Conservation (phyloP, 2,113 vertebrate genomes). For the Ciconia stormi region DNA sequence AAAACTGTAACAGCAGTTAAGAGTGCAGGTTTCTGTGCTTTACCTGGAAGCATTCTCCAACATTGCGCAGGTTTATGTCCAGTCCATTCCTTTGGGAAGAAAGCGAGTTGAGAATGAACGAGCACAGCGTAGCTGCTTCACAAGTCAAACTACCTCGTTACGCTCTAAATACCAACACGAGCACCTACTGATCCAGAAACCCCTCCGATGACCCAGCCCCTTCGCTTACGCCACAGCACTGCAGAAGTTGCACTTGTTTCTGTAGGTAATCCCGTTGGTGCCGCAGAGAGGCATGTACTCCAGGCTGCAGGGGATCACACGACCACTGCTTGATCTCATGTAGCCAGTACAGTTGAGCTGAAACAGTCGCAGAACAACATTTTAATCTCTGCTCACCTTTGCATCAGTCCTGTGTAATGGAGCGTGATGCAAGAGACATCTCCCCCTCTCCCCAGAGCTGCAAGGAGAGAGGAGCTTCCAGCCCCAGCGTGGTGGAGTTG, state of each 20-base stretch:
- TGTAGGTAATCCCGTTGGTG: conserved; percentile 66
- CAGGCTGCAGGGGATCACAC: fast-evolving
- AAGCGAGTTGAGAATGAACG: neutral
- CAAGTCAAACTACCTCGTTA: neutral
- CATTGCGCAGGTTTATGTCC: neutral
- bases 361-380: neutral
- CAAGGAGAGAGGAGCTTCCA: neutral
- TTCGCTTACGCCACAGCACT: conserved; percentile 59
- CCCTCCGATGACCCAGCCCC: neutral
- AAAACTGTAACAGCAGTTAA: neutral
- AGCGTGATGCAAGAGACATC: neutral
- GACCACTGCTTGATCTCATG: neutral
- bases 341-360: neutral
- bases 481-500: neutral
- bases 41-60: conserved; percentile 14
- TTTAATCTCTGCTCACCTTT: neutral
- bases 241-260: conserved; percentile 48
- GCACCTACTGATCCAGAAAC: neutral
- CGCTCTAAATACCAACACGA: neutral
- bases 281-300: conserved; percentile 52
- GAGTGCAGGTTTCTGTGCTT: neutral
- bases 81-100: conserved; percentile 20
- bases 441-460: neutral
- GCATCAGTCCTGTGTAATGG: neutral
- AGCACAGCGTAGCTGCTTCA: neutral